A percentile compares a stretch with the other conserved stretches of the same genome.
Conservation (phyloP, 2,797 vertebrate species). For the Harpagifer antarcticus region DNA sequence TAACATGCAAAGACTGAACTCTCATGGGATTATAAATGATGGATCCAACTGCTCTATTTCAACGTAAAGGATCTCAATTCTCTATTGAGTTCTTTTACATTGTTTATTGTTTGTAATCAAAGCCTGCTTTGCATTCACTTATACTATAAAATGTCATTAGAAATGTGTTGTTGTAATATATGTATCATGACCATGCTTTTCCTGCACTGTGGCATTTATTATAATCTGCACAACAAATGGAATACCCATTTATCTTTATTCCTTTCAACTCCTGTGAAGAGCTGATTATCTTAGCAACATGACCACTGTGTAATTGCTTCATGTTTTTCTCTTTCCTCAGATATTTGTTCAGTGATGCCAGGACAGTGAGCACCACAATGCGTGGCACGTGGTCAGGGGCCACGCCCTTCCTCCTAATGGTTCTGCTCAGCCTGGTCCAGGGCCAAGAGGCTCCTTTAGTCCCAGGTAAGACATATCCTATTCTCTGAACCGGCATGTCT, state of each 20-base stretch:
- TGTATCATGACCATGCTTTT: conserved; percentile 18
- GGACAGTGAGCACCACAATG: conserved; percentile 87
- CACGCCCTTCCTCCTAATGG: conserved; percentile 86
- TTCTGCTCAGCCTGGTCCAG: conserved; percentile 83
- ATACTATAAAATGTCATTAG: conserved; percentile 22
- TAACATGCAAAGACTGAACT: conserved; percentile 23
- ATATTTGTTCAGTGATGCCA: conserved; percentile 88
- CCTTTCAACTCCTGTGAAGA: not conserved
- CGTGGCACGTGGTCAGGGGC: conserved; percentile 88
- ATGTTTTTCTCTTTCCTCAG: conserved; percentile 41
- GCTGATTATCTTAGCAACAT: not conserved
- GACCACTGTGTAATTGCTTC: not conserved
- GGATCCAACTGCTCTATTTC: conserved; percentile 29
- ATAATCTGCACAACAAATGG: conserved; percentile 17
- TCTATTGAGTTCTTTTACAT: not conserved
- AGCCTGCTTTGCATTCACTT: conserved; percentile 34
- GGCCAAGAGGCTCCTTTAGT: conserved; percentile 86
- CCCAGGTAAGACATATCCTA: conserved; percentile 87
- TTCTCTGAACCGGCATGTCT: conserved; percentile 38
- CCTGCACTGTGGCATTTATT: conserved; percentile 5
- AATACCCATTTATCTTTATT: conserved; percentile 1
- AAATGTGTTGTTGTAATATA: conserved; percentile 23
- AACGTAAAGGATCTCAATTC: not conserved
- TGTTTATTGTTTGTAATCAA: conserved; percentile 21
- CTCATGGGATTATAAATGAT: conserved; percentile 33